Base-by-base conservation (phyloP, 2,888 invertebrate genomes). In the Argynnis bischoffii region DNA sequence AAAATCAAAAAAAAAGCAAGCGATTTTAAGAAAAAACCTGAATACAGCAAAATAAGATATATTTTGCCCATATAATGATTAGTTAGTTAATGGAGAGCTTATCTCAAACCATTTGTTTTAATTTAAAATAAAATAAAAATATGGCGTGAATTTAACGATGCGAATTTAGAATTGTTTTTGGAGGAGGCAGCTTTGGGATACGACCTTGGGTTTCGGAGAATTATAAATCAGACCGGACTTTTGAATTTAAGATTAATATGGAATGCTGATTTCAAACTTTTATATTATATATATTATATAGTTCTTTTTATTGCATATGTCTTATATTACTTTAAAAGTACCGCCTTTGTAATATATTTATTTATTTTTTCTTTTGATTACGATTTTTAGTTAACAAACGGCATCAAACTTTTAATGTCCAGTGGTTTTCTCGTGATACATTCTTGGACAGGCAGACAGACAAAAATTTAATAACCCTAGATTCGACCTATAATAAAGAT, bases 161-260 rank as follows among this genome's bases (percentile, higher is more conserved):
- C 54, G 21, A 61, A 55, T 41, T 66, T 55, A 26, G 16, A 50
- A 66, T 55, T 61, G 6, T 53, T 53, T 61, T 41, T 41, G 47
- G 26, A 54, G 14, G 60, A 66, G 60, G 60, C 60, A 47, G 60
- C 48, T 54, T 55, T 66, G 54, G 60, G 66, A 60, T 66, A 35
- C 47, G 66, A 66, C 66, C 66, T 66, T 66, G 61, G 18, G 21
- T 50, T 61, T 61, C 60, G 48, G n/a, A 55, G 66, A 55, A 61
- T 61, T 61, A 41, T 61, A 61, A 51, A 41, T 61, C 35, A 41
- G 53, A 35, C 61, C 53, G 16, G 53, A 51, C 61, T 18, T 61
- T 50, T 61, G 35, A 53, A 61, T 53, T 61, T 14, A 35, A 51
- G 51, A 48, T 26, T 48, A 47, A 59, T 47, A 6, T 51, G 61